phyloP scores from a whole-genome alignment of 2,888 invertebrate species.

The Antitype chi region DNA sequence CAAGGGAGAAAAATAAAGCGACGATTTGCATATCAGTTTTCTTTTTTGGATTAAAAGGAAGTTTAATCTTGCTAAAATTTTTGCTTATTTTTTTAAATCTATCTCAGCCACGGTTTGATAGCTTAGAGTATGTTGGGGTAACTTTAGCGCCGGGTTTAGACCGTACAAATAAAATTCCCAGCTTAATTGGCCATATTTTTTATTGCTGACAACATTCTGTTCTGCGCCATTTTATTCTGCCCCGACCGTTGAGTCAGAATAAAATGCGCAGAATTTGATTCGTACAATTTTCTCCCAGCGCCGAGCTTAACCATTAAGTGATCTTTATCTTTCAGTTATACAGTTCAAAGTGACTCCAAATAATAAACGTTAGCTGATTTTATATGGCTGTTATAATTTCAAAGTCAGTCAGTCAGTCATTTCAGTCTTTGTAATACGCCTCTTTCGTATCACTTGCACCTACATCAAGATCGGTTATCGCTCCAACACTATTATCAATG shows the following conservation, averaged over 20 bases:
- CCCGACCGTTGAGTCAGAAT: background rate
- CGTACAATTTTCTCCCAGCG: background rate
- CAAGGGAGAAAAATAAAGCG: background rate
- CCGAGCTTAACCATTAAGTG: background rate
- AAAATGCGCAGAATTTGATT: background rate
- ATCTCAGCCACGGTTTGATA: background rate
- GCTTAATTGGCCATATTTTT: background rate
- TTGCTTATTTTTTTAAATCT: background rate
- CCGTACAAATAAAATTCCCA: background rate
- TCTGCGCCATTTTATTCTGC: background rate
- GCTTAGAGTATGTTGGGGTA: background rate
- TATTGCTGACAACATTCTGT: background rate
- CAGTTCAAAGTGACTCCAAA: background rate
- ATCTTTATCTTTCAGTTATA: background rate
- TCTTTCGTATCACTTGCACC: background rate
- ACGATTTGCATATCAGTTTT: background rate
- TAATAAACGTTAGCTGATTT: background rate
- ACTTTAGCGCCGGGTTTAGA: background rate
- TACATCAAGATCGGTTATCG: slow-evolving; percentile 16
- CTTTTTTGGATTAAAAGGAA: background rate
- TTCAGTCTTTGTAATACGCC: background rate
- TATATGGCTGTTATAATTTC: background rate
- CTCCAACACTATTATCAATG: slow-evolving; percentile 36
- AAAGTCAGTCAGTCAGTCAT: background rate
- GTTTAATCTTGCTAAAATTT: background rate